These are phyloP conservation scores for Drosophila demipolita DNA, from an alignment of 2,888 invertebrate species.

Conservation along the genomic window DNA sequence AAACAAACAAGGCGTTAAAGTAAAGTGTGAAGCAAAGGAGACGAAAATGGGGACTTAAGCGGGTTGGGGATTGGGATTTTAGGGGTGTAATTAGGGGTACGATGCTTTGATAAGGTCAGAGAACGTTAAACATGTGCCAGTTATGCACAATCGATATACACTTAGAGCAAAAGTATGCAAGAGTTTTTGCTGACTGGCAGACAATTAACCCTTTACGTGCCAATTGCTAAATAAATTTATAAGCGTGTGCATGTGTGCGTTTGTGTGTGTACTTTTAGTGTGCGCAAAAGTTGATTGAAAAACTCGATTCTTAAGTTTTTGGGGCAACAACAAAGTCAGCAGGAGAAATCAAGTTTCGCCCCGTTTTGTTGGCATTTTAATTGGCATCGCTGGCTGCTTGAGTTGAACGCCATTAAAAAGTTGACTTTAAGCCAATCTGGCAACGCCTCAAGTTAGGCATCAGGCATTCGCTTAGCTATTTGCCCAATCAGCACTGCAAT, in stretches of 20 bases:
- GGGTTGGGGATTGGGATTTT: neutral
- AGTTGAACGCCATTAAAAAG: constrained; percentile 53
- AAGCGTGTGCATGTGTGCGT: constrained; percentile 18
- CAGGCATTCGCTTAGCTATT: constrained; percentile 30
- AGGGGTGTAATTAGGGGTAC: neutral
- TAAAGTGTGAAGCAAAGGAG: constrained; percentile 56
- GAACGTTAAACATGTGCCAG: constrained; percentile 54
- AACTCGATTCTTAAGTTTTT: constrained; percentile 21
- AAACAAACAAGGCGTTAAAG: constrained; percentile 64
- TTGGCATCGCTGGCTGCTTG: constrained; percentile 50
- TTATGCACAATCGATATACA: constrained; percentile 73
- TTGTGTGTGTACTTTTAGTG: constrained; percentile 12
- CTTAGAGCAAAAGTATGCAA: constrained; percentile 20
- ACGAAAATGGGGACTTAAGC: neutral
- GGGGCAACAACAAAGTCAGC: constrained; percentile 47
- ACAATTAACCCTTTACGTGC: constrained; percentile 78
- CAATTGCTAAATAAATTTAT: constrained; percentile 70
- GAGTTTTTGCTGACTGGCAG: constrained; percentile 65
- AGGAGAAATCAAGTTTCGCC: constrained; percentile 34
- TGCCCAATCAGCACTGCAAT: constrained; percentile 41
- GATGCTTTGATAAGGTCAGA: constrained; percentile 3
- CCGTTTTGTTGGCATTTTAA: constrained; percentile 54
- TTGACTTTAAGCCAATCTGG: constrained; percentile 49
- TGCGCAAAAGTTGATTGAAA: constrained; percentile 52
- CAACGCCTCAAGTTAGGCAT: constrained; percentile 39